phyloP scores from a whole-genome alignment of 2,888 invertebrate genomes.

The Xestia sexstrigata region DNA sequence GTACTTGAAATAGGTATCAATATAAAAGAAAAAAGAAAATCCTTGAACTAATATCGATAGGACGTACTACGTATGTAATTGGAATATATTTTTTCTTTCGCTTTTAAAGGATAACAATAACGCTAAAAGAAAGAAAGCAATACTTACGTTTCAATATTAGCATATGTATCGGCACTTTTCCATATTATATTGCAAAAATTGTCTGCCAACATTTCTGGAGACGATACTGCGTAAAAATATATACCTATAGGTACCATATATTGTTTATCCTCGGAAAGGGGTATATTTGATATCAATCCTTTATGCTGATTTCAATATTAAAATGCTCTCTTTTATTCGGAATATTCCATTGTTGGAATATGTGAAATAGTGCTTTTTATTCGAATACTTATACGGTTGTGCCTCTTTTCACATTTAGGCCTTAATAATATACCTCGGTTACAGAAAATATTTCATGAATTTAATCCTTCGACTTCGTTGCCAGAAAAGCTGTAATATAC shows the following conservation, averaged over 20 bases:
- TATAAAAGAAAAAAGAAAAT: not conserved
- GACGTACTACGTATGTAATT: conserved; percentile 2
- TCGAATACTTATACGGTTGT: conserved; percentile 40
- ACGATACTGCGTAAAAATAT: conserved; percentile 48
- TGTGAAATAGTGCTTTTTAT: conserved; percentile 60
- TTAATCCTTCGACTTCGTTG: conserved; percentile 1
- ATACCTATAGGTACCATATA: conserved; percentile 49
- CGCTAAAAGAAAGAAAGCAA: conserved; percentile 53
- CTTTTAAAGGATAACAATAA: conserved; percentile 52
- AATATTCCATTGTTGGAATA: conserved; percentile 55
- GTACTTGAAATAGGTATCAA: conserved; percentile 1
- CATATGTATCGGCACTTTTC: conserved; percentile 60
- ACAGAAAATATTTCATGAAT: conserved; percentile 25
- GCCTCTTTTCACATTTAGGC: conserved; percentile 25
- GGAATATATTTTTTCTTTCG: conserved; percentile 21
- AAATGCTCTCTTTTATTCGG: conserved; percentile 60
- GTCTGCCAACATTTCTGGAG: conserved; percentile 53
- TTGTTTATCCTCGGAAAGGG: conserved; percentile 58
- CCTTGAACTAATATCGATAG: conserved; percentile 1
- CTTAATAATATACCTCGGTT: conserved; percentile 1
- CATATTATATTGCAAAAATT: conserved; percentile 58
- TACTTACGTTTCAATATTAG: conserved; percentile 56
- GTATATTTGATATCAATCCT: conserved; percentile 68
- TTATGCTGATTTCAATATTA: conserved; percentile 69
- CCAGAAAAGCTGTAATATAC: conserved; percentile 26